Evolutionary conservation across 2,113 vertebrate species (phyloP), one percentile per base, ranked within the genome.

Genomic region (Benitochromis conjunctus): DNA sequence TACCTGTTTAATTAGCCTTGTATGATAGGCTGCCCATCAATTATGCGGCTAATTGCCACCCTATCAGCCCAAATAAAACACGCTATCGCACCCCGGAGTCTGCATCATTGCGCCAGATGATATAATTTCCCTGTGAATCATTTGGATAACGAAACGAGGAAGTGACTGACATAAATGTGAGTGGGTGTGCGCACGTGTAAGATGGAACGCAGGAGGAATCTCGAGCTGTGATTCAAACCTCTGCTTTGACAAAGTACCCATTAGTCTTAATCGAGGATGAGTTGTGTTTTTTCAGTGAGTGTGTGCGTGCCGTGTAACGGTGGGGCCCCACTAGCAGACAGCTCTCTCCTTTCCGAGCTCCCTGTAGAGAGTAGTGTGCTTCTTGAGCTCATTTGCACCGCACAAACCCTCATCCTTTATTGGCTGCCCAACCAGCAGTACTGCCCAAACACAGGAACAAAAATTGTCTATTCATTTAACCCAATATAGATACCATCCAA

Each of bases 1-100:
- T 81, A 86, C 62, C 80, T 82, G 89, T 92, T 93, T 95, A 96
- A 96, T 97, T 95, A 95, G 89, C 92, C 94, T 86, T 86, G 92
- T 95, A 69, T 96, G 94, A 95, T 94, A 13, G 90, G 90, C 93
- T 94, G 94, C 93, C 87, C 90, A 93, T 94, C 90, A 93, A 95
- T 94, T 96, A 95, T 82, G 93, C 87, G 91, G 92, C 94, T 96
- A 95, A 95, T 95, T 96, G 94, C 90, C 86, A 84, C 90, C 92
- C 94, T 92, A 96, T 95, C 94, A 94, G 88, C 82, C 82, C 84
- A 92, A 93, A 95, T 95, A 94, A 95, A 96, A 95, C 86, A 85
- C 84, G 78, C 92, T 84, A 92, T 92, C 94, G 85, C 91, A 93
- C 92, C 92, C 89, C n/a, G 24, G 85, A 91, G 89, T 92, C 90